Evolutionary conservation across 2,113 vertebrate species (phyloP).

Genomic region (Onychorhynchus coronatus): DNA sequence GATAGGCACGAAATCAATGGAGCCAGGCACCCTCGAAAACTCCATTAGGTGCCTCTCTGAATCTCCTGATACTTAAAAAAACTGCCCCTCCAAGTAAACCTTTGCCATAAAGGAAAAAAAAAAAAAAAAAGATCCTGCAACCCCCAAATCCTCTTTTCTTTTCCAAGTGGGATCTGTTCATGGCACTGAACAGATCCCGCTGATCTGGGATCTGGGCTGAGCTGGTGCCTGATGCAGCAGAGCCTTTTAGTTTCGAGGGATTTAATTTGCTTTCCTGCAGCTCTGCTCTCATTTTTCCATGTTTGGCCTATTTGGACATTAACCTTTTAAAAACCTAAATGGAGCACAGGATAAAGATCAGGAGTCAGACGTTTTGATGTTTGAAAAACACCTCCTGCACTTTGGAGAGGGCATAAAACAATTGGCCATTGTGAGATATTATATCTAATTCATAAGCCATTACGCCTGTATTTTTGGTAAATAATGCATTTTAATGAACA

Average conservation of each 20-base stretch:
- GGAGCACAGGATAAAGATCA: neutral
- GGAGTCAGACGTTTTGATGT: neutral
- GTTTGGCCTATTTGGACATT: neutral
- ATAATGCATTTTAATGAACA: neutral
- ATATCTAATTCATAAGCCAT: neutral
- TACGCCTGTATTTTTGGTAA: neutral
- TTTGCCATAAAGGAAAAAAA: neutral
- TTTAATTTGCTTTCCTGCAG: neutral
- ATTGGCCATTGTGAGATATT: neutral
- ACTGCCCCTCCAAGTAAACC: neutral
- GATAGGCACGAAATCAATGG: neutral
- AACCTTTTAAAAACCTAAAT: neutral
- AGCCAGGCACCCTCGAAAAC: neutral
- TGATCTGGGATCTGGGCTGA: neutral
- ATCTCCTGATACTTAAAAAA: neutral
- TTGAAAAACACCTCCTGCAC: neutral
- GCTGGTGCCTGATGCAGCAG: too few species aligned
- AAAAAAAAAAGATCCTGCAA: neutral
- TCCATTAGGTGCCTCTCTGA: neutral
- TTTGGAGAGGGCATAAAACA: neutral
- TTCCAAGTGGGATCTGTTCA: fast-evolving
- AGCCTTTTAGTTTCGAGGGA: neutral
- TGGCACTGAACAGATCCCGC: neutral
- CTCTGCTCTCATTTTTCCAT: neutral
- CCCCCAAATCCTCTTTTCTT: neutral